phyloP scores from a whole-genome alignment of 2,797 vertebrate genomes.

The Macropus fuliginosus region DNA sequence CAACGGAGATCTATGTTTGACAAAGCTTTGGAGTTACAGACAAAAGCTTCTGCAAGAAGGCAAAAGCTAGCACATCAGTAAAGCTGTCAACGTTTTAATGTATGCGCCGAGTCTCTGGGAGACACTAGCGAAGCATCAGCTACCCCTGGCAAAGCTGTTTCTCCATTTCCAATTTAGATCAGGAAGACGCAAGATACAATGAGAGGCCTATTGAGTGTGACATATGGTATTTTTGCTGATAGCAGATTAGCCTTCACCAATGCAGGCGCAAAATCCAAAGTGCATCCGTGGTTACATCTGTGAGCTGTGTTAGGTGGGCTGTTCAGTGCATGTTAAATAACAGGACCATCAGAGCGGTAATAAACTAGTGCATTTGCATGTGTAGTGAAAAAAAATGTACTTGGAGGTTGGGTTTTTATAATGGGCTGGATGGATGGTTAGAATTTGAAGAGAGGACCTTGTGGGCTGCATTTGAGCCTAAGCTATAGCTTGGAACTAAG shows the following conservation, averaged over 20 bases:
- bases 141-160: constrained; percentile 59
- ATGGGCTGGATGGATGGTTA: neutral
- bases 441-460: neutral
- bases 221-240: constrained; percentile 61
- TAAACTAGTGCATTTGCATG: constrained; percentile 51
- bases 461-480: neutral
- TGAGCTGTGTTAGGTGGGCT: constrained; percentile 57
- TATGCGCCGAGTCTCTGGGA: neutral
- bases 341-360: constrained; percentile 63
- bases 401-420: neutral
- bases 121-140: constrained; percentile 53
- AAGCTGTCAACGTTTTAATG: neutral
- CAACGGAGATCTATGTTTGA: neutral
- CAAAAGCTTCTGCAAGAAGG: neutral
- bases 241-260: constrained; percentile 55
- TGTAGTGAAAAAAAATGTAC: constrained; percentile 36
- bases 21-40: neutral
- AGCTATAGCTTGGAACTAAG: neutral
- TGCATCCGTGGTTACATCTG: constrained; percentile 39
- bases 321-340: constrained; percentile 3
- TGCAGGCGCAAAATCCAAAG: constrained; percentile 46
- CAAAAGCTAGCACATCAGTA: neutral
- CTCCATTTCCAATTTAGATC: constrained; percentile 60
- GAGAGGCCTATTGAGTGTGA: constrained; percentile 60
- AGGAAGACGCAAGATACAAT: constrained; percentile 43